Percentiles rank a stretch among this genome's conserved stretches.
These are phyloP conservation scores for Myotis findleyi DNA, from an alignment of 2,797 vertebrate species.

Conservation along the genomic window DNA sequence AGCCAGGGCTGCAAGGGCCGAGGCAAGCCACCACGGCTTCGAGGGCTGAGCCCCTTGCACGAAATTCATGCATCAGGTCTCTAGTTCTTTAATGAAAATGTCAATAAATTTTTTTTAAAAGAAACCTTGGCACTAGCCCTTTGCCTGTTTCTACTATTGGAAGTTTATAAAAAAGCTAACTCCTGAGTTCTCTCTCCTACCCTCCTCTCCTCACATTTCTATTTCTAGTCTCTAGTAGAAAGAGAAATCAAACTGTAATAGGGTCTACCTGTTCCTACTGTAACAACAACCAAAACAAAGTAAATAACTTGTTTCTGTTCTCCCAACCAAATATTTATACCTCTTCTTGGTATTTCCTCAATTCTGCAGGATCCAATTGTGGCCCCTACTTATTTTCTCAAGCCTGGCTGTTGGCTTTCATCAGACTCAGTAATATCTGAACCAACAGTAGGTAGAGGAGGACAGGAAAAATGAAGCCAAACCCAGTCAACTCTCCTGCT, in stretches of 20 bases:
- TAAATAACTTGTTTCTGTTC: constrained; percentile 13
- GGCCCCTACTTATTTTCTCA: not conserved
- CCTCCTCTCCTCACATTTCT: not conserved
- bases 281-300: constrained; percentile 59
- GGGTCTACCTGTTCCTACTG: constrained; percentile 32
- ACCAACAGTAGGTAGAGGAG: not conserved
- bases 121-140: not conserved
- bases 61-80: too few relatives aligned
- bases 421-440: not conserved
- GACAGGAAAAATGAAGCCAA: not conserved
- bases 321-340: constrained; percentile 13
- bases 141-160: not conserved
- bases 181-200: not conserved
- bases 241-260: not conserved
- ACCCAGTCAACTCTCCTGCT: not conserved
- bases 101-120: not conserved
- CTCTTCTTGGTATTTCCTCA: constrained; percentile 12
- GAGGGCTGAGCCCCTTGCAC: too few relatives aligned
- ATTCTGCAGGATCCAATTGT: not conserved
- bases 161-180: constrained; percentile 26
- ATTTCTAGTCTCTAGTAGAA: not conserved
- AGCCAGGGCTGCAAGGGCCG: too few relatives aligned
- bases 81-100: constrained; percentile 51
- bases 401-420: not conserved
- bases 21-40: too few relatives aligned